phyloP scores from a whole-genome alignment of 2,888 invertebrate genomes.

The Pachydiplax longipennis region DNA sequence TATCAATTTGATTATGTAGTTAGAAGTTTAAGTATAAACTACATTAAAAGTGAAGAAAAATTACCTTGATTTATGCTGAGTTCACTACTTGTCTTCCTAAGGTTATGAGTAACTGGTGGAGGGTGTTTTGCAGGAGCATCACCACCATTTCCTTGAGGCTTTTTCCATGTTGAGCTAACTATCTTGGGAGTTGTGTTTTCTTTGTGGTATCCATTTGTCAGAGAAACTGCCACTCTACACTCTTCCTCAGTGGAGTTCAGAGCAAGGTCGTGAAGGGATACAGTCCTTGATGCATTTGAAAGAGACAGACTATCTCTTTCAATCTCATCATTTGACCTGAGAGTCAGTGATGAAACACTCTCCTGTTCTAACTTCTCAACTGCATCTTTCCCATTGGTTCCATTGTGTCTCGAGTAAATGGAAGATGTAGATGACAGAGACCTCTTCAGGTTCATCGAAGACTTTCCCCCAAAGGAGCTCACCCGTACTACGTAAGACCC shows the following conservation, averaged over 20 bases:
- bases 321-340: not conserved
- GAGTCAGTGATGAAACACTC: not conserved
- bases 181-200: slow-evolving; percentile 24
- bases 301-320: not conserved
- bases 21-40: no score
- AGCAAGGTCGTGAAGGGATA: slow-evolving; percentile 10
- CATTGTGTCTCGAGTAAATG: not conserved
- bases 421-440: slow-evolving; percentile 21
- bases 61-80: slow-evolving; percentile 53
- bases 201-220: not conserved
- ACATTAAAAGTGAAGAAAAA: not conserved
- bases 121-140: not conserved
- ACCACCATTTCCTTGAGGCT: not conserved
- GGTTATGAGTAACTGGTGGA: not conserved
- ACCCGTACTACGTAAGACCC: not conserved
- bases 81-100: slow-evolving; percentile 53
- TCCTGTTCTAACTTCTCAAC: not conserved
- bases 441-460: not conserved
- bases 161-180: slow-evolving; percentile 28
- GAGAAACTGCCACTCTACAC: not conserved
- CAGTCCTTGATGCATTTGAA: slow-evolving; percentile 9
- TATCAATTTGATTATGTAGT: no score
- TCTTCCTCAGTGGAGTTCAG: not conserved
- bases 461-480: slow-evolving; percentile 12
- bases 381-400: not conserved